Conservation (phyloP, 2,113 vertebrate species). For the Climacteris rufus region DNA sequence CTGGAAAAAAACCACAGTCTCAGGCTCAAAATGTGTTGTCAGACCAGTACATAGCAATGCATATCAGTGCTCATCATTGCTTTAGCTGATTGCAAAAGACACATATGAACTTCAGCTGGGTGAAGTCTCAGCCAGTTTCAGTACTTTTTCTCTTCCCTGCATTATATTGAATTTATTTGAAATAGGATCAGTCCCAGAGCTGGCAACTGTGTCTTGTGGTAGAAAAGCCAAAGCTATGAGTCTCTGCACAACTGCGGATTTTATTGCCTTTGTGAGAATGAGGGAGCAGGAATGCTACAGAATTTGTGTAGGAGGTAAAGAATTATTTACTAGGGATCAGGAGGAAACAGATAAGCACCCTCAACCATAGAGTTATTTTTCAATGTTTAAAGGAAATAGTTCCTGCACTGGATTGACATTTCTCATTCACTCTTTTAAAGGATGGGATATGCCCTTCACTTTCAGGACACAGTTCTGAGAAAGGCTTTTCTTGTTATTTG, state of each 20-base stretch:
- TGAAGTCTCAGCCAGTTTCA: background rate
- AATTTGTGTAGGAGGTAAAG: background rate
- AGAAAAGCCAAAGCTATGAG: background rate
- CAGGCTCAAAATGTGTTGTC: background rate
- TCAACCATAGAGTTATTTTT: background rate
- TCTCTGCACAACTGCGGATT: background rate
- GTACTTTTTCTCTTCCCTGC: background rate
- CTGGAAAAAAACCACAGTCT: background rate
- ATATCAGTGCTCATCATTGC: background rate
- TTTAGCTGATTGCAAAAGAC: background rate
- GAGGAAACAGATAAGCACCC: background rate
- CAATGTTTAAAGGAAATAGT: background rate
- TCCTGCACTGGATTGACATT: background rate
- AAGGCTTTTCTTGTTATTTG: background rate
- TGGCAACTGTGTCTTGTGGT: fast-evolving
- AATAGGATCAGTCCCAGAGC: background rate
- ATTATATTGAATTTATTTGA: background rate
- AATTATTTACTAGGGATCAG: background rate
- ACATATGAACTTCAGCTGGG: background rate
- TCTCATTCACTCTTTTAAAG: background rate
- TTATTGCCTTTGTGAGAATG: background rate
- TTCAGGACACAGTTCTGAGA: background rate
- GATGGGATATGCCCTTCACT: background rate
- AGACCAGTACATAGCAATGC: background rate
- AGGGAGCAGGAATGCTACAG: background rate